Evolutionary conservation across 2,797 vertebrate genomes (phyloP), one percentile per base, ranked within the genome.

Genomic region (Chaetophractus vellerosus): DNA sequence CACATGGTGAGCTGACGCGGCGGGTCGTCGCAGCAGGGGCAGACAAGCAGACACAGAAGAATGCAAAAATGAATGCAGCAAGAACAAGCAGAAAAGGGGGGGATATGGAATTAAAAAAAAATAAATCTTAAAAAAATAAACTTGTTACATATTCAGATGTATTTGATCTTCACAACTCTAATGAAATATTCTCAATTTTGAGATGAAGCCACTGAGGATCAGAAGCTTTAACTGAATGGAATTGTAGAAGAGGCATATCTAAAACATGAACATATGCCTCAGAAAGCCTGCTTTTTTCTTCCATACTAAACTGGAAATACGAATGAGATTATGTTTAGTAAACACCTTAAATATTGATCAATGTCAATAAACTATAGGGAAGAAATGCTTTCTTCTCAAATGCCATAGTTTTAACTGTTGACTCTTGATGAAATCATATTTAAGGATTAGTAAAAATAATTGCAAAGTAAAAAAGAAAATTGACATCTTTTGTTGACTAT

Each of bases 381-480:
- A 45, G 5, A 61, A 88, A 75, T 83, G 63, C 36, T 93, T 92
- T 55, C 36, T 81, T 88, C 52, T 64, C 52, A 55, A 55, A 55
- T 19, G 18, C n/a, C 26, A 52, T 80, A 5, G 23, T 75, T 38
- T 75, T 81, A 86, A 87, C 64, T 31, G 11, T 81, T 28, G 3
- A 41, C 6, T 94, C 52, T 63, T 80, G 10, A 85, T 68, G 4
- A 64, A 52, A 83, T 36, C 36, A 59, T 75, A 75, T 8, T 28
- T 59, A 91, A 91, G 50, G 5, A 74, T 61, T 86, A 68, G 33
- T 59, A 57, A 93, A 88, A 8, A 18, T 61, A 84, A 78, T 48
- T 74, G 31, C 50, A 95, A 75, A 91, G 14, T 28, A 41, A 79
- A 81, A 61, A 61, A n/a, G n/a, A 31, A 5, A 38, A 5, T 68